Base-by-base conservation (phyloP, 2,888 invertebrate genomes). In the Oscheius sp. region DNA sequence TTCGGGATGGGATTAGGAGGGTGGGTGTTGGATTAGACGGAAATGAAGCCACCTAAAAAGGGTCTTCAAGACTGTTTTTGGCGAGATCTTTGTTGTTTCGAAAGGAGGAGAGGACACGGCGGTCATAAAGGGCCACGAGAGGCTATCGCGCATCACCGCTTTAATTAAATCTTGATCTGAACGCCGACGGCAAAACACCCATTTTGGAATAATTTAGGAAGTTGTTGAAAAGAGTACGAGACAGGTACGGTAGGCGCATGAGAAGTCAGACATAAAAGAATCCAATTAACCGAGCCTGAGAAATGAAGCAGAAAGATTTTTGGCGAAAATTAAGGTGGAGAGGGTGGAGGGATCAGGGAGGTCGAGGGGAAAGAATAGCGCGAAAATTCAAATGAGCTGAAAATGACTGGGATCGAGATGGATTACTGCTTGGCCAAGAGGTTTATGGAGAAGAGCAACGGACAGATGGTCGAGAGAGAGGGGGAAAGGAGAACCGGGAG, bases 121-220 rank as follows among this genome's bases (percentile, higher is more conserved):
- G 34, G 53, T 20, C 34, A 55, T 25, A 66, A 66, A 53, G 45
- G 27, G 66, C 37, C 29, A 37, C 31, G 57, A 57, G 25, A n/a
- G 61, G 61, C 61, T 61, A 61, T 61, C 61, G 61, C 45, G 61
- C 61, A 61, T 29, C 42, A 42, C n/a, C 27, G 34, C 20, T 61
- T 61, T 61, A 61, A 61, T 61, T 61, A 61, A 61, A 61, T 61
- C 61, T 61, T 61, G 61, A 61, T 61, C 61, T 61, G 55, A 55
- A 55, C 55, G 34, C 31, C 55, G 33, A n/a, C 55, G 20, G 34
- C 31, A 55, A 55, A 55, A 52, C 52, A 52, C 20, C 27, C 29
- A 52, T 17, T n/a, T n/a, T n/a, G n/a, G n/a, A n/a, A n/a, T n/a
- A n/a, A n/a, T n/a, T n/a, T n/a, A n/a, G n/a, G n/a, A n/a, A n/a